These are phyloP conservation scores for Alosa sapidissima DNA, from an alignment of 2,797 vertebrate species.

Conservation along the genomic window DNA sequence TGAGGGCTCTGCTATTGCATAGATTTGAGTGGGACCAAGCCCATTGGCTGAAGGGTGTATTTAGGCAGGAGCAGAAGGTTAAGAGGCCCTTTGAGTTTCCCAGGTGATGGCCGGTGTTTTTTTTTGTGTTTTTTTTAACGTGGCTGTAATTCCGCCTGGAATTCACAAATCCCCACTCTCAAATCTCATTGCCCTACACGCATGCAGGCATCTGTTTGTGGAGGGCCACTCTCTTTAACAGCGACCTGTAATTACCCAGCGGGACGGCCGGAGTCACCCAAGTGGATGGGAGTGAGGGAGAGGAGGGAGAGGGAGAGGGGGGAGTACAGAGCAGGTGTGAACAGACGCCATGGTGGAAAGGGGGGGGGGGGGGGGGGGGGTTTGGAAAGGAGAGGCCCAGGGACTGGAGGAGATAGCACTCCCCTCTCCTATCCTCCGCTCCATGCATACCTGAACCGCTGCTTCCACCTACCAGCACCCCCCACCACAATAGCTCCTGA, in stretches of 20 bases:
- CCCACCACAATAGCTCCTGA: constrained; percentile 7
- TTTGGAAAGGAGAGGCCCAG: background rate
- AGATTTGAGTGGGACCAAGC: background rate
- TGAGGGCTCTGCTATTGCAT: background rate
- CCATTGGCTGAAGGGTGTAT: background rate
- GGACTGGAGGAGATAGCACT: background rate
- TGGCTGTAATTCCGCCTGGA: constrained; percentile 47
- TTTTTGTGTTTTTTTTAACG: constrained; percentile 23
- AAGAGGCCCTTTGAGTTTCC: background rate
- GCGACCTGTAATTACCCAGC: constrained; percentile 27
- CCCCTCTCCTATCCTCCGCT: background rate
- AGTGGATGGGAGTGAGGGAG: background rate
- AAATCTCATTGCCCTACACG: constrained; percentile 17
- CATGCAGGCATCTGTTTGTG: background rate
- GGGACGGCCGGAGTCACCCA: background rate
- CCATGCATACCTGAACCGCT: constrained; percentile 29
- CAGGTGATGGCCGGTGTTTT: constrained; percentile 36
- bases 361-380: background rate
- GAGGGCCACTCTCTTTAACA: constrained; percentile 4
- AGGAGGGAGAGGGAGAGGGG: background rate
- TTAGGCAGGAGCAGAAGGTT: background rate
- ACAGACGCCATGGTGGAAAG: constrained; percentile 36
- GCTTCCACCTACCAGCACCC: background rate
- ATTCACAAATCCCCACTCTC: constrained; percentile 45
- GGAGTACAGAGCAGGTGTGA: constrained; percentile 50